Evolutionary conservation across 92 coral and sea anemone species (phyloP), one percentile per base, ranked within the genome.

Genomic region (Phenganax subtilis): DNA sequence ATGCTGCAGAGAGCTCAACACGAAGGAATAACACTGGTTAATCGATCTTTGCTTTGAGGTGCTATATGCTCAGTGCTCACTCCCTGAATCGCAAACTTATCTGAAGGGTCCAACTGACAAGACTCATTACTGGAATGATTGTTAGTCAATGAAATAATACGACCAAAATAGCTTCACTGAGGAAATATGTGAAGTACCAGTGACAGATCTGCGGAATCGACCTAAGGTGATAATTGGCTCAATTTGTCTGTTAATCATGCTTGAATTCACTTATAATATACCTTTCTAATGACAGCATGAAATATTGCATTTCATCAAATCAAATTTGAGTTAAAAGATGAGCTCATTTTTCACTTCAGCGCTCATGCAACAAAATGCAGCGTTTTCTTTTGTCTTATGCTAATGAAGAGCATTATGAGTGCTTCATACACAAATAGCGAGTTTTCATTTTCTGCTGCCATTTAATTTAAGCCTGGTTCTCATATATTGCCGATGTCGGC

Each of bases 141-240:
- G 67, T 53, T 76, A 68, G 55, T 69, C 70, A 30, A 29, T 76
- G 71, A 76, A 76, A 57, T 30, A 55, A 16, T 54, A 27, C 54
- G 51, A 11, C 64, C 29, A 76, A 59, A 57, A 76, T 76, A 47
- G 67, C 17, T 17, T 56, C 67, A 29, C 81, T 56, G 25, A 51
- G 53, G 81, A 76, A 76, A 56, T 53, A 76, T 76, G 81, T 76
- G 55, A 59, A 76, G 81, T 76, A 69, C 20, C 60, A 76, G 20
- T 76, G 81, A 76, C 81, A 76, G 81, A 76, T 17, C 31, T 8
- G 55, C 81, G 81, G 81, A 76, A 76, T 25, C 6, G 27, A 25
- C 70, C 81, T 57, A 57, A 30, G 71, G 81, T 64, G 81, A 76
- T 76, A 76, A 76, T 76, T 76, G 81, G 81, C 81, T 76, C 60